Evolutionary conservation across 2,113 vertebrate species (phyloP), one percentile per base, ranked within the genome.

Genomic region (Grantiella picta): DNA sequence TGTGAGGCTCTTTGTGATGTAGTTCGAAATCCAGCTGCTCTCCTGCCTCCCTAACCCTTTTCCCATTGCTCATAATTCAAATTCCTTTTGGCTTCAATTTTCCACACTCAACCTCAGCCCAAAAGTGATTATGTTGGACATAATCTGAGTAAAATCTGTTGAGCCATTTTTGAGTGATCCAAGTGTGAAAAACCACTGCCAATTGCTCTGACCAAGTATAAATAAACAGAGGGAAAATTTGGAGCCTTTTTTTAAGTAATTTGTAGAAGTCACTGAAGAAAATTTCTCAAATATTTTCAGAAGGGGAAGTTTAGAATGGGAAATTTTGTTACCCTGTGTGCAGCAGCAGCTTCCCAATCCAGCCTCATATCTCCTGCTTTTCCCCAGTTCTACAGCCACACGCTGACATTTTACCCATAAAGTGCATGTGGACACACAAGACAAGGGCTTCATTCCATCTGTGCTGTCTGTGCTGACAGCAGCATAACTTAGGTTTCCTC

Each of bases 21-120:
- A 83, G 75, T 57, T 82, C 80, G 57, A 89, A 94, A 94, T 93
- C 82, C 93, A 95, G 93, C 88, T 93, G 85, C 33, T 95, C 24
- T 85, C 82, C 64, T 88, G 40, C 31, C 11, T 90, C 53, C 31
- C 64, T 68, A 28, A 61, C 61, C 83, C 40, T 93, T 94, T 94
- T 91, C 71, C 59, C 38, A 29, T 76, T 77, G 75, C 79, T 96
- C 85, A 81, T 93, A 94, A 94, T 83, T 95, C 92, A 92, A 49
- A 96, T 94, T 96, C 95, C 71, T 95, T 86, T 96, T 86, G 87
- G 90, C 79, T 86, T 94, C 82, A 71, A 80, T 83, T 95, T 96
- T 94, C 85, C 90, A 81, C 79, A 63, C 68, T 90, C 14, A 3
- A 53, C 75, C 79, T 88, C 87, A 90, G 64, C 63, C 76, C 47